Conservation (phyloP, 2,113 vertebrate genomes). For the Myrmecophaga tridactyla region DNA sequence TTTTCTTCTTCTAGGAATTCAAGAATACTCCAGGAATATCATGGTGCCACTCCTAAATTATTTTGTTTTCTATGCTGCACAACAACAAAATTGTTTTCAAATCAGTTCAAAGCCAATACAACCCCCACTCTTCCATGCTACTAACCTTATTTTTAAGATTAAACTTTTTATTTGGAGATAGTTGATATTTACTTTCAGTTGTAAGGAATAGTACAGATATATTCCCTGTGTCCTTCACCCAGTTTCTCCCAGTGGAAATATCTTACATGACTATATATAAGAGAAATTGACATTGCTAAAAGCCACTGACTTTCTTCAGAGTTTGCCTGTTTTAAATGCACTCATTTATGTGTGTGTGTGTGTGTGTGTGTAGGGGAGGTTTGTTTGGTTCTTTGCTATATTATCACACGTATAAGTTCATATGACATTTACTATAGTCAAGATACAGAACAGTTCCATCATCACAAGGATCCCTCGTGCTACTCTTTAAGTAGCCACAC, state of each 20-base stretch:
- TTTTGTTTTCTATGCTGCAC: conserved; percentile 11
- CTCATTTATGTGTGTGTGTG: not conserved
- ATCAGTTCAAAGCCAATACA: not conserved
- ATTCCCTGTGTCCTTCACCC: not conserved
- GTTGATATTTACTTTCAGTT: not conserved
- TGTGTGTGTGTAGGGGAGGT: not conserved
- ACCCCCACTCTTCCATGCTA: not conserved
- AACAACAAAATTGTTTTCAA: not conserved
- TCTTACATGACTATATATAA: not conserved
- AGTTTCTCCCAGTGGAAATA: not conserved
- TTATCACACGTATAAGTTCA: not conserved
- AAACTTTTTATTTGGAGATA: not conserved
- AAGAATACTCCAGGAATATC: not conserved
- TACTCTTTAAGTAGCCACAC: not conserved
- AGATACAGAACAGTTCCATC: not conserved
- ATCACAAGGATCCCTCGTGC: not conserved
- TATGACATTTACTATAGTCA: not conserved
- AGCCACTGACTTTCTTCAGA: not conserved
- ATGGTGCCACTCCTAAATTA: not conserved
- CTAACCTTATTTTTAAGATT: not conserved
- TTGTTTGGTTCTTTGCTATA: not conserved
- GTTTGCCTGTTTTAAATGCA: not conserved
- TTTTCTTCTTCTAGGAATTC: not conserved
- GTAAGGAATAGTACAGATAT: not conserved
- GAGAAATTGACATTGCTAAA: not conserved